phyloP scores from a whole-genome alignment of 2,113 vertebrate genomes.

The Pteronura brasiliensis region DNA sequence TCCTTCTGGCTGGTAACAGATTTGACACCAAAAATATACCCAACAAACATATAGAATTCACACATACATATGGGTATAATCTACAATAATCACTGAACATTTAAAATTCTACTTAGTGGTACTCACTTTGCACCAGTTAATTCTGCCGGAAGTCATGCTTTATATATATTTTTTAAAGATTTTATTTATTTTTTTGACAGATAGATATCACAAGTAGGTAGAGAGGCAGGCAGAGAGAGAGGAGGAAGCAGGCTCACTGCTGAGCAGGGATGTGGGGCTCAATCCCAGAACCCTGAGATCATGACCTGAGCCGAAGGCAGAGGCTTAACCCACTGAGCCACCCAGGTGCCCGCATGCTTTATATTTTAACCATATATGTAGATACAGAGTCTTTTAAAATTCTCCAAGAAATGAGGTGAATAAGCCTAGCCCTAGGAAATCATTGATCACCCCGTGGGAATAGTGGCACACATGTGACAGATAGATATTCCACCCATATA shows the following conservation, averaged over 20 bases:
- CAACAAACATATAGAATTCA: not conserved
- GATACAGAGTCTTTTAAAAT: not conserved
- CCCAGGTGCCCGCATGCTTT: not conserved
- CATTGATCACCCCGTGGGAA: not conserved
- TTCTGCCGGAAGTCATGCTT: not conserved
- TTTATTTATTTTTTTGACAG: too few relatives aligned
- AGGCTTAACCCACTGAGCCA: too few relatives aligned
- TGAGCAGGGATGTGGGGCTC: too few relatives aligned
- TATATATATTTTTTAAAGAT: not conserved
- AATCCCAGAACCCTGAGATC: too few relatives aligned
- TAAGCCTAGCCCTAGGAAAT: not conserved
- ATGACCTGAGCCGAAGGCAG: too few relatives aligned
- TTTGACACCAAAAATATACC: not conserved
- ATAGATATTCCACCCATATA: not conserved
- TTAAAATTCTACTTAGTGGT: not conserved
- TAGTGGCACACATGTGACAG: not conserved
- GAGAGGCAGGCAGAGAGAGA: too few relatives aligned
- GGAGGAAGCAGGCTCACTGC: too few relatives aligned
- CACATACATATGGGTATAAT: not conserved
- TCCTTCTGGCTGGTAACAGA: not conserved
- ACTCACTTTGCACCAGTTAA: conserved; percentile 7
- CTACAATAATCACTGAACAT: not conserved
- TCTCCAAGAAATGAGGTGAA: not conserved
- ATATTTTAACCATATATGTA: not conserved
- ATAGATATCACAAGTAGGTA: too few relatives aligned